Evolutionary conservation across 2,888 invertebrate genomes (phyloP), one percentile per base, ranked within the genome.

Genomic region (Noctuana brunneofusca): DNA sequence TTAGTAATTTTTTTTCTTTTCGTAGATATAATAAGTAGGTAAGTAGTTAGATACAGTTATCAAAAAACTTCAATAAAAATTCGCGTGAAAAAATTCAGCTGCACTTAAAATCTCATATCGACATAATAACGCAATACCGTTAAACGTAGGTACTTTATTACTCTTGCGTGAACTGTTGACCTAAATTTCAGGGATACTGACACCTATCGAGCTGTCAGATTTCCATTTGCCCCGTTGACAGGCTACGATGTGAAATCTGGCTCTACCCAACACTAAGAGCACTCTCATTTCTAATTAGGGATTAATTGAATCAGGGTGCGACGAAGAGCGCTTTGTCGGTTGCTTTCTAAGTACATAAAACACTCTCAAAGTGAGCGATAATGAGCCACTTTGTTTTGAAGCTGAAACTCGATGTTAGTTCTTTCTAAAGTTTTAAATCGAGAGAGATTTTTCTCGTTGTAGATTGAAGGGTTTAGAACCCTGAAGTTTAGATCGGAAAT

Each of bases 201-300:
- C 80, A 78, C 78, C 75, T 79, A 77, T 79, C 75, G 73, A 72
- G 73, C 80, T 83, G 86, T 84, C 89, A 86, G 82, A 81, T 84
- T 85, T 80, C 87, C 87, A 89, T 88, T 89, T 87, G 80, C 81
- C 77, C 72, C 69, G 76, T 76, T 81, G 87, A 84, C 88, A 86
- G 79, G 78, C 78, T 73, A 74, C 80, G 81, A 83, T 80, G 86
- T 86, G 86, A 85, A 86, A 87, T 87, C 86, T 82, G 71, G 75
- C 79, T 81, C 83, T 79, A 76, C 82, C 81, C 82, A 83, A 83
- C 87, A 83, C 83, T 86, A 87, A 87, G 83, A 89, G 89, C 89
- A 89, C 90, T 89, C 88, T 84, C 83, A 78, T 73, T 80, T 77
- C 84, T 89, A 89, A 90, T 90, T 89, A 89, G 82, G 80, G 82